These are phyloP conservation scores for Euplagia quadripunctaria DNA, from an alignment of 2,888 invertebrate genomes.

Conservation along the genomic window DNA sequence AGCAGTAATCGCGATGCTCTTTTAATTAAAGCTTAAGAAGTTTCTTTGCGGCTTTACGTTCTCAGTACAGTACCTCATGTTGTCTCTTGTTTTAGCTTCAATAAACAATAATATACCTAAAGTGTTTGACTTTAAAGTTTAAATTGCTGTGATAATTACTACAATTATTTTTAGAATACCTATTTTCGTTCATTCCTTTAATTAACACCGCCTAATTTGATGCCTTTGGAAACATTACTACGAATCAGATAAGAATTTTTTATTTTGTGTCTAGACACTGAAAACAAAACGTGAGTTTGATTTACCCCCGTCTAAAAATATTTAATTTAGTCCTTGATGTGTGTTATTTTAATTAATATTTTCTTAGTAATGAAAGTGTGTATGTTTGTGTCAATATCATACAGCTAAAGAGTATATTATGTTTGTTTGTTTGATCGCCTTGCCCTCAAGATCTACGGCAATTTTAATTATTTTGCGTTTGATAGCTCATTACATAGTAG, in stretches of 20 bases:
- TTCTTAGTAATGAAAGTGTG: background rate
- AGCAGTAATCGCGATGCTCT: conserved; percentile 76
- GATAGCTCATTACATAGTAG: too few species aligned
- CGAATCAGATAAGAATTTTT: conserved; percentile 27
- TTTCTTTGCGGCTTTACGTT: conserved; percentile 68
- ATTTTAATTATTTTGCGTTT: too few species aligned
- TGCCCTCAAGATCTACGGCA: too few species aligned
- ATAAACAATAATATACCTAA: conserved; percentile 22
- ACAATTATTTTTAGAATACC: conserved; percentile 38
- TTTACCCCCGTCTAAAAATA: background rate
- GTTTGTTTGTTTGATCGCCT: too few species aligned
- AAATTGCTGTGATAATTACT: conserved; percentile 8
- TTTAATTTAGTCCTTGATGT: background rate
- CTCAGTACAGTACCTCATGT: conserved; percentile 52
- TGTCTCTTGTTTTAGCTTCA: conserved; percentile 42
- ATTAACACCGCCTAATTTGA: conserved; percentile 53
- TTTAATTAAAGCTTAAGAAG: conserved; percentile 78
- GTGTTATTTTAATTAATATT: background rate
- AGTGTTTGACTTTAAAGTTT: conserved; percentile 11
- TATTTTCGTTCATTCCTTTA: conserved; percentile 46
- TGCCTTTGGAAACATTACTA: conserved; percentile 41
- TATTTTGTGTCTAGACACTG: conserved; percentile 12
- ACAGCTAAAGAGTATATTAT: too few species aligned
- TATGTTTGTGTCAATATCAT: too few species aligned
- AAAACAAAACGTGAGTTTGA: conserved; percentile 11